Percentiles rank a stretch among this genome's conserved stretches.
phyloP scores from a whole-genome alignment of 2,113 vertebrate genomes.

The Perca fluviatilis region DNA sequence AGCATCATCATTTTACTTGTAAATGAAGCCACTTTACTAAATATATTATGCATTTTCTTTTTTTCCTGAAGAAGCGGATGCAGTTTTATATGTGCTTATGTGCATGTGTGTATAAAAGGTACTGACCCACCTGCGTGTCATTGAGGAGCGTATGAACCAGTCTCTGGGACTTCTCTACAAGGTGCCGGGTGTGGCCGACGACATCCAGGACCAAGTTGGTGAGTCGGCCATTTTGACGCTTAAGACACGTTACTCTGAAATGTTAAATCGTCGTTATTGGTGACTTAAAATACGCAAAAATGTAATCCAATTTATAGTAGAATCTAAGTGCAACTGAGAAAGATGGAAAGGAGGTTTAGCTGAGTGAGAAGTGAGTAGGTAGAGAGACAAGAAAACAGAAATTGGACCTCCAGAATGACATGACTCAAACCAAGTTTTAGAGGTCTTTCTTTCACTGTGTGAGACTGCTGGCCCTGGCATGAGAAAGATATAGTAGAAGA shows the following conservation, averaged over 20 bases:
- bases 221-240: slow-evolving; percentile 62
- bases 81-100: background rate
- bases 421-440: background rate
- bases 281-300: background rate
- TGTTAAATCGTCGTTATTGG: too few species aligned
- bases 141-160: slow-evolving; percentile 99
- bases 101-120: slow-evolving; percentile 82
- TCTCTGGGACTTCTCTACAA: slow-evolving; percentile 97
- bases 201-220: slow-evolving; percentile 99
- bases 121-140: slow-evolving; percentile 97
- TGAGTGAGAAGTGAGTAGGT: background rate
- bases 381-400: background rate
- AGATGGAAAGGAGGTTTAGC: background rate
- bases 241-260: background rate
- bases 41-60: background rate
- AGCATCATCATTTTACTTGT: background rate
- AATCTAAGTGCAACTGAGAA: background rate
- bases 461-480: background rate
- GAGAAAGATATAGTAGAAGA: slow-evolving; percentile 1
- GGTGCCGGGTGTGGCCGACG: slow-evolving; percentile 93
- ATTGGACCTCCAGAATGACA: background rate
- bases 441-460: background rate
- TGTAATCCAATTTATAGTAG: background rate
- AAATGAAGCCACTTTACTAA: background rate
- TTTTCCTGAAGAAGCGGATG: background rate